phyloP scores from a whole-genome alignment of 2,113 vertebrate genomes.

The Chaetodon trifascialis region DNA sequence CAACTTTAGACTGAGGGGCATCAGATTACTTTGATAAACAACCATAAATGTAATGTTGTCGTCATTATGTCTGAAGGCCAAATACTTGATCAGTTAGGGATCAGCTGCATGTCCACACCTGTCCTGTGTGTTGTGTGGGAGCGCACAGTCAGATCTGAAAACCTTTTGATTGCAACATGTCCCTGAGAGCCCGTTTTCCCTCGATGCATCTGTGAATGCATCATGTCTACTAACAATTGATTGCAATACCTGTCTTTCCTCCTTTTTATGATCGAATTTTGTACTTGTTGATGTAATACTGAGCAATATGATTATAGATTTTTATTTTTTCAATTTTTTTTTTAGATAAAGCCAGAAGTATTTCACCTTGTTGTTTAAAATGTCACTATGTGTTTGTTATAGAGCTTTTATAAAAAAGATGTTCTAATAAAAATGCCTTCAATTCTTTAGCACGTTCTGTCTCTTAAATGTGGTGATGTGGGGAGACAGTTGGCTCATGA shows the following conservation, averaged over 20 bases:
- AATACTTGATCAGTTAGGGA: conserved; percentile 15
- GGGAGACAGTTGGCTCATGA: not conserved
- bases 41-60: conserved; percentile 20
- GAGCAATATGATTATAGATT: conserved; percentile 48
- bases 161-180: conserved; percentile 62
- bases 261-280: conserved; percentile 30
- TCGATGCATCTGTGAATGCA: conserved; percentile 36
- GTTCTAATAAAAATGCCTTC: conserved; percentile 69
- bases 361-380: conserved; percentile 60
- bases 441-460: conserved; percentile 26
- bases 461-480: not conserved
- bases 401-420: conserved; percentile 65
- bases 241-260: conserved; percentile 22
- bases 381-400: conserved; percentile 60
- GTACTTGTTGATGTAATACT: conserved; percentile 46
- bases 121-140: conserved; percentile 8
- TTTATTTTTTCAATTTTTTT: conserved; percentile 9
- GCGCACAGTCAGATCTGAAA: conserved; percentile 75
- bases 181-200: conserved; percentile 17
- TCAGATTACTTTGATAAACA: conserved; percentile 22
- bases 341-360: conserved; percentile 64
- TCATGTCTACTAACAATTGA: conserved; percentile 53
- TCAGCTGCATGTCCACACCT: not conserved
- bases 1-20: not conserved
- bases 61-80: conserved; percentile 32